phyloP scores from a whole-genome alignment of 2,113 vertebrate genomes.

The Nicator chloris region DNA sequence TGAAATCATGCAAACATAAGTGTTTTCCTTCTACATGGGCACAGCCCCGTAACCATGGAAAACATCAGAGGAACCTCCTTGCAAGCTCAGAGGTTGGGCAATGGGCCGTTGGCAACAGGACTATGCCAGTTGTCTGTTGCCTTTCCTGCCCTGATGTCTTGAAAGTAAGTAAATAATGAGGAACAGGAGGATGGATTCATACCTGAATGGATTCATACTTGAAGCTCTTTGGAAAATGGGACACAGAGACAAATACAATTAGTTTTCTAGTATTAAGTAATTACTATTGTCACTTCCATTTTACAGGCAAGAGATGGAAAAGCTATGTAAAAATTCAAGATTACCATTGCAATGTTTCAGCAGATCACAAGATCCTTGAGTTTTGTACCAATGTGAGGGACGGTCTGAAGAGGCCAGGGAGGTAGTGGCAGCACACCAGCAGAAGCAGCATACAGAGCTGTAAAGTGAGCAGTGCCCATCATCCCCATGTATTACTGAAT shows the following conservation, averaged over 20 bases:
- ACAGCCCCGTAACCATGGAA: background rate
- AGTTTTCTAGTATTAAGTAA: background rate
- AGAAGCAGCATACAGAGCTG: background rate
- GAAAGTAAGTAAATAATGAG: background rate
- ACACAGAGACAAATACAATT: background rate
- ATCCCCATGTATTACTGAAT: background rate
- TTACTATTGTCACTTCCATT: background rate
- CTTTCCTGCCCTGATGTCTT: background rate
- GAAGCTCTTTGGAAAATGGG: background rate
- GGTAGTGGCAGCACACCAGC: background rate
- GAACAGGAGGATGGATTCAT: background rate
- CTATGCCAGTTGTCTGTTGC: background rate
- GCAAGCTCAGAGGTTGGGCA: background rate
- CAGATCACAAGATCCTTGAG: background rate
- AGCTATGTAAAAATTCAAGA: background rate
- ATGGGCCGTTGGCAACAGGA: background rate
- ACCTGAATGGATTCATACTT: background rate
- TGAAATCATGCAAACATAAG: background rate
- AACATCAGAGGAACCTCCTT: background rate
- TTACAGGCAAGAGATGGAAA: background rate
- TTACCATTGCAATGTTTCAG: background rate
- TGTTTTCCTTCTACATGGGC: background rate
- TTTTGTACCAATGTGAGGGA: background rate
- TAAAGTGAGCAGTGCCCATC: background rate
- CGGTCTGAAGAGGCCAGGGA: background rate